A percentile compares a stretch with the other conserved stretches of the same genome.
Conservation (phyloP, 2,113 vertebrate species). For the Hoplias malabaricus region DNA sequence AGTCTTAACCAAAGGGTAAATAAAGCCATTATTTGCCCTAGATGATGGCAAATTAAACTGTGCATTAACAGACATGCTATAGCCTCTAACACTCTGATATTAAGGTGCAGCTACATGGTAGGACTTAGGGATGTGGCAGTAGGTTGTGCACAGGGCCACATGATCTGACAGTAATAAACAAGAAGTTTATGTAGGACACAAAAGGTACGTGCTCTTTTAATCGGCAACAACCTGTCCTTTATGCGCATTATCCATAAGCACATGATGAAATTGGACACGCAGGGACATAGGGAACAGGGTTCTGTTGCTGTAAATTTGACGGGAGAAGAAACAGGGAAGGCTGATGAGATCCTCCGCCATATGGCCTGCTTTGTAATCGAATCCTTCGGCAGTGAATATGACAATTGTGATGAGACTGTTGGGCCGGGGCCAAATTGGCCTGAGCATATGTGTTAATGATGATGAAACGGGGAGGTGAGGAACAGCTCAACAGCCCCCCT, state of each 20-base stretch:
- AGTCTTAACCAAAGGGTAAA: no score
- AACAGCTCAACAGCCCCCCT: neutral
- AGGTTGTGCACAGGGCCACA: no score
- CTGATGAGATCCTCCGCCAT: neutral
- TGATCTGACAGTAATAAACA: no score
- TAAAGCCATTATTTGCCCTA: no score
- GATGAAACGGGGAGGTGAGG: neutral
- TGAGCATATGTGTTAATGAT: conserved; percentile 20
- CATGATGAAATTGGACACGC: neutral
- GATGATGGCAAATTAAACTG: no score
- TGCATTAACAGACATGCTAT: no score
- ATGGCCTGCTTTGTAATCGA: conserved; percentile 4
- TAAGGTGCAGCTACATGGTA: no score
- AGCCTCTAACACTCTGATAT: no score
- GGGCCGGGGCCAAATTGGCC: neutral
- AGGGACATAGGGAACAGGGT: neutral
- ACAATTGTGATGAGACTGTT: neutral
- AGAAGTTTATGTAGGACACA: neutral
- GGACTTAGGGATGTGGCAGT: no score
- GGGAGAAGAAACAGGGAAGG: neutral
- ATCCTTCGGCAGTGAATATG: neutral
- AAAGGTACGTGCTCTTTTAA: neutral
- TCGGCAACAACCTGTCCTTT: no score
- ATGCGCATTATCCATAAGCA: neutral
- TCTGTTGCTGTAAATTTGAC: neutral